Percentiles rank a stretch among this genome's conserved stretches.
Evolutionary conservation across 2,113 vertebrate species (phyloP).

Genomic region (Triplophysa dalaica): DNA sequence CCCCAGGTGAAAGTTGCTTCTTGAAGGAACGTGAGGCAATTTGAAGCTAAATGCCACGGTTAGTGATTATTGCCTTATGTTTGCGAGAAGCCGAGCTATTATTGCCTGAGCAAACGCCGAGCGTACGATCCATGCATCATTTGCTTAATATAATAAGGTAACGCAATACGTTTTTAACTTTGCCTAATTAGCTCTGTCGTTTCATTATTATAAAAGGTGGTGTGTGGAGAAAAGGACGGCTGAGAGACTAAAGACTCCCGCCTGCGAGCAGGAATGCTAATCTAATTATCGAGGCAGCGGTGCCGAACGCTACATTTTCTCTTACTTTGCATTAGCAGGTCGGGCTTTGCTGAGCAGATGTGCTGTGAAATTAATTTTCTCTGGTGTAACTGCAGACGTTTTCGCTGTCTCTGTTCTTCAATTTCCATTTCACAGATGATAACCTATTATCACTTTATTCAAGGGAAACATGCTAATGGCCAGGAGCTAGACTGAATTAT

Average conservation of each 20-base stretch:
- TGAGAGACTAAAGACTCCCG: conserved; percentile 82
- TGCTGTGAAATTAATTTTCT: conserved; percentile 99
- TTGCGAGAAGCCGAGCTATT: conserved; percentile 67
- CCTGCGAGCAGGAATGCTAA: conserved; percentile 91
- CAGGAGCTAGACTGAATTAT: conserved; percentile 99
- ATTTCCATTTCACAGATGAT: conserved; percentile 99
- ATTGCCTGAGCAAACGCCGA: conserved; percentile 80
- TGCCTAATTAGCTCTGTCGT: conserved; percentile 92
- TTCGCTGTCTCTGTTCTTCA: conserved; percentile 92
- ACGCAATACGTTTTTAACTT: conserved; percentile 96
- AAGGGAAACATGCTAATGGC: conserved; percentile 99
- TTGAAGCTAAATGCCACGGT: conserved; percentile 57
- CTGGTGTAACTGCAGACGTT: conserved; percentile 98
- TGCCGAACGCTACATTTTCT: conserved; percentile 94
- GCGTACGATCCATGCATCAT: conserved; percentile 76
- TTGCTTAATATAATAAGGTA: conserved; percentile 87
- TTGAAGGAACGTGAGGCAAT: conserved; percentile 47
- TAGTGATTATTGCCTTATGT: conserved; percentile 64
- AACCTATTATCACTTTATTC: conserved; percentile 99
- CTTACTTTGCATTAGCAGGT: conserved; percentile 95
- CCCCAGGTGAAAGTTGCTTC: conserved; percentile 61
- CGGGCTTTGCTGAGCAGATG: conserved; percentile 98
- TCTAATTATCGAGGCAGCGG: conserved; percentile 98
- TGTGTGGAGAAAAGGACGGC: conserved; percentile 86
- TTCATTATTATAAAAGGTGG: conserved; percentile 97